Evolutionary conservation across 2,888 invertebrate species (phyloP).

Genomic region (Fragum whitleyi): DNA sequence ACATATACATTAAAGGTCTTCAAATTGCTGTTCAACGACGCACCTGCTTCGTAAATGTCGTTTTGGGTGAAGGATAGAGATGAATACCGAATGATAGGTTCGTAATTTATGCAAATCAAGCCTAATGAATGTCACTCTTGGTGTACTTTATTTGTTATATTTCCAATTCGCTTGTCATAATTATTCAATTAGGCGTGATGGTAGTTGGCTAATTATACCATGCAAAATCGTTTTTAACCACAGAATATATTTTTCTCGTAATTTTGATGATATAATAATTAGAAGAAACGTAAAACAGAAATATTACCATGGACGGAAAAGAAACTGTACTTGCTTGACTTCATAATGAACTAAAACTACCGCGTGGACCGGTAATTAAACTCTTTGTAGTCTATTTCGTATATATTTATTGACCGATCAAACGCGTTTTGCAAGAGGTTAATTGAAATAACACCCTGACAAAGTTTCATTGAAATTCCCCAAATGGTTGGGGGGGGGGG

Average conservation of each 20-base stretch:
- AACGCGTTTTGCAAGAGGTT: too few species aligned
- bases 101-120: conserved; percentile 21
- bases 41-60: too few species aligned
- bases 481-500: too few species aligned
- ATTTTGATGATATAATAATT: conserved; percentile 4
- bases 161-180: conserved; percentile 53
- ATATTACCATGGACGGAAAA: neutral
- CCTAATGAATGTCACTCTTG: conserved; percentile 46
- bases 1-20: too few species aligned
- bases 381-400: too few species aligned
- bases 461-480: too few species aligned
- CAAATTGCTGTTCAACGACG: too few species aligned
- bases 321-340: neutral
- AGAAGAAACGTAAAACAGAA: neutral
- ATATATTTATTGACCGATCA: too few species aligned
- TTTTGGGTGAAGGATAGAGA: too few species aligned
- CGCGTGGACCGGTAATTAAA: too few species aligned
- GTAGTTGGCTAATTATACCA: conserved; percentile 38
- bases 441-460: too few species aligned
- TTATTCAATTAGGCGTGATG: conserved; percentile 50
- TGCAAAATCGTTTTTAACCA: conserved; percentile 2
- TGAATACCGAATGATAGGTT: neutral
- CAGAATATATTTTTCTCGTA: conserved; percentile 1
- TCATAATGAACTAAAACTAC: too few species aligned
- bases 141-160: conserved; percentile 42